Evolutionary conservation across 2,113 vertebrate genomes (phyloP).

Genomic region (Malurus melanocephalus): DNA sequence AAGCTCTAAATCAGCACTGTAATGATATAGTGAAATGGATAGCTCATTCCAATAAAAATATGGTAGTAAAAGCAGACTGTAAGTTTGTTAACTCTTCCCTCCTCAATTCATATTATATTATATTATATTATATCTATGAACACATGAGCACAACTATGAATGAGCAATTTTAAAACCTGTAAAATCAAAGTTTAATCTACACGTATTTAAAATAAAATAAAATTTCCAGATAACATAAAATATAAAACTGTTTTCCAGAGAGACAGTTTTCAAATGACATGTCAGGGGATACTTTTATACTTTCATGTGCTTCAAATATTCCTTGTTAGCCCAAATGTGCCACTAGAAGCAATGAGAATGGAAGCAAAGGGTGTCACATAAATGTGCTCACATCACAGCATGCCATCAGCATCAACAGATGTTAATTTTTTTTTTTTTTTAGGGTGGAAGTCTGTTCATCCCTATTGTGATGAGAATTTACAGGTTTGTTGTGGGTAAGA

Average conservation of each 20-base stretch:
- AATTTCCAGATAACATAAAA: background rate
- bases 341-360: background rate
- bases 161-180: background rate
- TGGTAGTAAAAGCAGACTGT: background rate
- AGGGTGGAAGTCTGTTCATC: background rate
- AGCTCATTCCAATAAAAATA: constrained; percentile 5
- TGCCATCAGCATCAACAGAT: background rate
- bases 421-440: background rate
- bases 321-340: background rate
- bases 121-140: background rate
- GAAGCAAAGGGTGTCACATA: background rate
- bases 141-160: background rate
- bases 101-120: background rate
- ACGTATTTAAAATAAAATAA: background rate
- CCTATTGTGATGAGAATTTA: background rate
- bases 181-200: background rate
- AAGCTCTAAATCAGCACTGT: background rate
- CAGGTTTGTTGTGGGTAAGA: background rate
- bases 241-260: background rate
- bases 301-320: background rate
- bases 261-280: background rate
- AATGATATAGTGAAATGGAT: background rate
- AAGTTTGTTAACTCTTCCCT: background rate
- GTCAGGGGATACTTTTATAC: background rate
- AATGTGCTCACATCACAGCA: background rate